Base-by-base conservation (phyloP, 1,140 invertebrate genomes). In the Aphis craccivora region DNA sequence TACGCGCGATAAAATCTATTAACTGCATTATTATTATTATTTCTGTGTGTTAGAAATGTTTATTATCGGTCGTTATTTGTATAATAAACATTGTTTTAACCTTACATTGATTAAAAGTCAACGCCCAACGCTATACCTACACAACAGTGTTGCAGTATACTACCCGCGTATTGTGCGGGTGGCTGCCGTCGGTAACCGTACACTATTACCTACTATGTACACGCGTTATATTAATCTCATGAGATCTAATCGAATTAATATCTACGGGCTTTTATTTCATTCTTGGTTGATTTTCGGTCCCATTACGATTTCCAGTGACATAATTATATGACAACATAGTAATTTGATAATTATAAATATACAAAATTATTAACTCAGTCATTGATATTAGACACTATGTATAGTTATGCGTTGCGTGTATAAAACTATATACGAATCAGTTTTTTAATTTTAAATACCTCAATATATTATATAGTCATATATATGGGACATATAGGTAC, bases 21-120 rank as follows among this genome's bases (percentile, higher is more conserved):
- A 84, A 37, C n/a, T 76, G 60, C 60, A 35, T 76, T 83, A 83
- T 37, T 37, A 30, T 23, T 83, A 83, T 37, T 40, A 40, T 40
- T 84, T 40, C 9, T 25, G 37, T 84, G 9, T 43, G 9, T 84
- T 25, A 84, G 83, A 84, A 84, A 43, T 84, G 8, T 84, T 84
- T 83, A 35, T 83, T 83, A 18, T 35, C 7, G 9, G 30, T 87
- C 43, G 45, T 20, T 87, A 48, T 87, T 87, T 35, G 45, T 48
- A 87, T 48, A n/a, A 87, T 86, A 87, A 87, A 87, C 86, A 87
- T 87, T 87, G 86, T 87, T 87, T 87, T 84, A 87, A 87, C 86
- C 83, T 87, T 87, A 87, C 43, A 87, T 87, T 51, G 30, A 87
- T 87, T 87, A 87, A 48, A 87, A 87, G 25, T 48, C n/a, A 48